Conservation (phyloP, 1,140 invertebrate genomes). For the Drosophila dunni region DNA sequence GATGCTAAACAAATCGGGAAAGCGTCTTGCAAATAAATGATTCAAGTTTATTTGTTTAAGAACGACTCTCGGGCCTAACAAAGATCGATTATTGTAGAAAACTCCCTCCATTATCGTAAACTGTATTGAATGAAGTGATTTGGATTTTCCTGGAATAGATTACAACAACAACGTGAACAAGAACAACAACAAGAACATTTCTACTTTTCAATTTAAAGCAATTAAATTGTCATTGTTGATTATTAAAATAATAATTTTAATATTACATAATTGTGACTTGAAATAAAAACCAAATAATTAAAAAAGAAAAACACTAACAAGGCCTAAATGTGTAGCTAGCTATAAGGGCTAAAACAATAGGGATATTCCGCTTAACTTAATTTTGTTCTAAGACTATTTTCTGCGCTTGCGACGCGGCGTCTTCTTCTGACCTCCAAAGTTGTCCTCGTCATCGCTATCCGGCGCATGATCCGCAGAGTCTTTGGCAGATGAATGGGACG, state of each 20-base stretch:
- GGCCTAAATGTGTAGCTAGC: constrained; percentile 34
- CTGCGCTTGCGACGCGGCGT: constrained; percentile 68
- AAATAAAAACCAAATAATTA: constrained; percentile 28
- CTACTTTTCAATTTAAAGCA: constrained; percentile 79
- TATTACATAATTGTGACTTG: constrained; percentile 78
- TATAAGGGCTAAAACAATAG: constrained; percentile 2
- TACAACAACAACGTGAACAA: constrained; percentile 28
- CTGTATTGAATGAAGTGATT: constrained; percentile 63
- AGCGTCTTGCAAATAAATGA: constrained; percentile 48
- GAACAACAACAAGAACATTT: constrained; percentile 28
- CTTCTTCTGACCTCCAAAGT: constrained; percentile 50
- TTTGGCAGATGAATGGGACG: constrained; percentile 3
- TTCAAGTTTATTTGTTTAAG: constrained; percentile 51
- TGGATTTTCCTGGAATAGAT: constrained; percentile 74
- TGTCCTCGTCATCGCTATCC: constrained; percentile 68
- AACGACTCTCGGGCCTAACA: constrained; percentile 43
- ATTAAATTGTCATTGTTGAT: constrained; percentile 83
- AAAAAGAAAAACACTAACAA: constrained; percentile 70
- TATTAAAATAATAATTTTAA: constrained; percentile 79
- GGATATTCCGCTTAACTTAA: neutral
- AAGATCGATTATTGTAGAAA: constrained; percentile 47
- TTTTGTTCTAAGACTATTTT: constrained; percentile 52
- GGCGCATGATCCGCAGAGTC: constrained; percentile 43
- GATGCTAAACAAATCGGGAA: constrained; percentile 27
- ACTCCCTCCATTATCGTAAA: constrained; percentile 67